Base-by-base conservation (phyloP, 2,113 vertebrate species). In the Suricata suricatta region DNA sequence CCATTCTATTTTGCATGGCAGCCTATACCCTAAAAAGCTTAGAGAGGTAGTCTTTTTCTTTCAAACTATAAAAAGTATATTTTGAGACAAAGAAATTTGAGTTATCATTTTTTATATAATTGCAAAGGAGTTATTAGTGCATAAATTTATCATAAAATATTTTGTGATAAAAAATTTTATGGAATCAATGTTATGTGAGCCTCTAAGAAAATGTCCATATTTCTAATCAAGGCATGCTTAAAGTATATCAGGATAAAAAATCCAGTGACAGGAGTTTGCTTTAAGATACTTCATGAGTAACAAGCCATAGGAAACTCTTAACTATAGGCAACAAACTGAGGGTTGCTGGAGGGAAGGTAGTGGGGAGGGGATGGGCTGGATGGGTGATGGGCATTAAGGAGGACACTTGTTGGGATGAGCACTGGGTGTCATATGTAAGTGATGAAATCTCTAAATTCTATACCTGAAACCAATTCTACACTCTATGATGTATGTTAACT, bases 1-100 rank as follows among this genome's bases (percentile, higher is more conserved):
- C 88, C 47, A 44, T 96, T 97, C 87, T 93, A 2, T 96, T 98
- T 98, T 96, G 74, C 82, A 95, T 97, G 97, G 88, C 5, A 81
- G 38, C 52, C 96, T 69, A 90, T 86, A 88, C 93, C 84, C 94
- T 97, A 84, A 97, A 88, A 85, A 97, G 63, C 96, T 71, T 95
- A 93, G 68, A 33, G 80, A 88, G 97, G 82, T 98, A 96, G 13
- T 79, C 47, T 21, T 52, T 33, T 33, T 77, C 8, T 9, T 16
- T 15, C 19, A 23, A 76, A 90, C 29, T 95, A 11, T 94, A 90
- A 95, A 87, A 81, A 64, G 14, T 81, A 82, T 76, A 52, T 95
- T 95, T 47, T 80, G 33, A 90, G 54, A 86, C n/a, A 88, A 64
- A 92, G 3, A 83, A 93, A 92, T 92, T 81, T 52, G 29, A 85